Percentiles rank a stretch among this genome's conserved stretches.
Evolutionary conservation across 2,888 invertebrate species (phyloP).

Genomic region (Heliconius hortense): DNA sequence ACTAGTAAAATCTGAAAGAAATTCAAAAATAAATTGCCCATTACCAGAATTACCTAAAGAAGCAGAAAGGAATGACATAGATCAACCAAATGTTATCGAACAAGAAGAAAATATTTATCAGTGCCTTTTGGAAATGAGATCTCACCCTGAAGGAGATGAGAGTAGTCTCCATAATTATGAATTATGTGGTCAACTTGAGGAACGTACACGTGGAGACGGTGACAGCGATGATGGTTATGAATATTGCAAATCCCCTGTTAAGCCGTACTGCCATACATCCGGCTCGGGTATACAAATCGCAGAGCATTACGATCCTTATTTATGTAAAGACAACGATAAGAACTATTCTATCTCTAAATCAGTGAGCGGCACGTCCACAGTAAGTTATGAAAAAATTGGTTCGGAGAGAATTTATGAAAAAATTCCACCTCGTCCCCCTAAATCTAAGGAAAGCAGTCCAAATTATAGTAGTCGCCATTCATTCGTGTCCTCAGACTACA

Average conservation of each 20-base stretch:
- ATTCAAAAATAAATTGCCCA: slow-evolving; percentile 75
- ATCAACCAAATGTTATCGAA: slow-evolving; percentile 45
- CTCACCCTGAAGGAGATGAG: slow-evolving; percentile 76
- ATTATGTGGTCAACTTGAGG: slow-evolving; percentile 71
- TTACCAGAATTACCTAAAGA: slow-evolving; percentile 75
- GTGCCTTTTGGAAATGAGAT: slow-evolving; percentile 73
- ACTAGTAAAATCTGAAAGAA: slow-evolving; percentile 63
- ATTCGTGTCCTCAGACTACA: slow-evolving; percentile 66
- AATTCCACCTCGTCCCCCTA: slow-evolving; percentile 63
- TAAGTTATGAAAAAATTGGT: slow-evolving; percentile 76
- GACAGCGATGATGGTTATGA: slow-evolving; percentile 79
- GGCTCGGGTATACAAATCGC: slow-evolving; percentile 78
- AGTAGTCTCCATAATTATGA: slow-evolving; percentile 80
- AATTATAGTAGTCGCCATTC: slow-evolving; percentile 69
- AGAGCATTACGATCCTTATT: slow-evolving; percentile 74
- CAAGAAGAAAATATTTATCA: slow-evolving; percentile 72
- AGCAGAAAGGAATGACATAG: slow-evolving; percentile 44
- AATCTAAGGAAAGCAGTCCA: slow-evolving; percentile 70
- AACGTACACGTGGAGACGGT: slow-evolving; percentile 72
- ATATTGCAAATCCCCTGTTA: slow-evolving; percentile 74
- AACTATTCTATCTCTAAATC: slow-evolving; percentile 73
- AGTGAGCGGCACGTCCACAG: slow-evolving; percentile 72
- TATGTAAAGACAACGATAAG: slow-evolving; percentile 55
- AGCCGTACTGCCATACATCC: slow-evolving; percentile 71
- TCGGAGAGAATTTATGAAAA: slow-evolving; percentile 77